Percentiles rank a stretch among this genome's conserved stretches.
Evolutionary conservation across 2,113 vertebrate genomes (phyloP).

Genomic region (Prochilodus magdalenae): DNA sequence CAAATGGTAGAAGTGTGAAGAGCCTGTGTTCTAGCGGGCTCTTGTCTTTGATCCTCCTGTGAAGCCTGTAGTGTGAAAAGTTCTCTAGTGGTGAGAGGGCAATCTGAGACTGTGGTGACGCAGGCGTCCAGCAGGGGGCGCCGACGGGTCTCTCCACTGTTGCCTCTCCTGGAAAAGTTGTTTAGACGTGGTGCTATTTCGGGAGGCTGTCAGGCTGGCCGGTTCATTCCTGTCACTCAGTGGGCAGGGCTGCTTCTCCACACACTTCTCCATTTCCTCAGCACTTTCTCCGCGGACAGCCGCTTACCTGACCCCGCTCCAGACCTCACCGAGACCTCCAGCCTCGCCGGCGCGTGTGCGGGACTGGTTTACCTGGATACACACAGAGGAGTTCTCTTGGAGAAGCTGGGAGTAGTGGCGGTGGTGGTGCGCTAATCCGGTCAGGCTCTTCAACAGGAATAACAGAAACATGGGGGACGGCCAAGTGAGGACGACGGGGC

Average conservation of each 20-base stretch:
- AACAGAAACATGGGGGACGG: slow-evolving; percentile 57
- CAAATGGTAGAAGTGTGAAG: too few species aligned
- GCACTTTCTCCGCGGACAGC: slow-evolving; percentile 11
- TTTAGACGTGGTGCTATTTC: slow-evolving; percentile 55
- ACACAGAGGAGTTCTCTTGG: too few species aligned
- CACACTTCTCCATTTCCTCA: slow-evolving; percentile 4
- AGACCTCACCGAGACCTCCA: not conserved
- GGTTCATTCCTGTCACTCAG: slow-evolving; percentile 42
- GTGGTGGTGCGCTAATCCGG: not conserved
- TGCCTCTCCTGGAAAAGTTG: not conserved
- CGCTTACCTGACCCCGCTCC: not conserved
- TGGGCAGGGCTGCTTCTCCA: slow-evolving; percentile 36
- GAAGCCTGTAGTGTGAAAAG: too few species aligned
- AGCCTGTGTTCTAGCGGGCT: too few species aligned
- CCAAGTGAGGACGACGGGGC: slow-evolving; percentile 28
- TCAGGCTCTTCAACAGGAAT: not conserved
- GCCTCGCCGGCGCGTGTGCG: too few species aligned
- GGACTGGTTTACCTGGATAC: too few species aligned
- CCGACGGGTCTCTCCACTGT: too few species aligned
- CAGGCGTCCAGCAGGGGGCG: too few species aligned
- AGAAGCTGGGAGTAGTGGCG: not conserved
- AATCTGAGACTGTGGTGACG: too few species aligned
- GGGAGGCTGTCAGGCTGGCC: slow-evolving; percentile 41
- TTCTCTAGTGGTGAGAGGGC: too few species aligned
- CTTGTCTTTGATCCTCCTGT: too few species aligned